Evolutionary conservation across 2,113 vertebrate species (phyloP), one percentile per base, ranked within the genome.

Genomic region (Boulengerochromis microlepis): DNA sequence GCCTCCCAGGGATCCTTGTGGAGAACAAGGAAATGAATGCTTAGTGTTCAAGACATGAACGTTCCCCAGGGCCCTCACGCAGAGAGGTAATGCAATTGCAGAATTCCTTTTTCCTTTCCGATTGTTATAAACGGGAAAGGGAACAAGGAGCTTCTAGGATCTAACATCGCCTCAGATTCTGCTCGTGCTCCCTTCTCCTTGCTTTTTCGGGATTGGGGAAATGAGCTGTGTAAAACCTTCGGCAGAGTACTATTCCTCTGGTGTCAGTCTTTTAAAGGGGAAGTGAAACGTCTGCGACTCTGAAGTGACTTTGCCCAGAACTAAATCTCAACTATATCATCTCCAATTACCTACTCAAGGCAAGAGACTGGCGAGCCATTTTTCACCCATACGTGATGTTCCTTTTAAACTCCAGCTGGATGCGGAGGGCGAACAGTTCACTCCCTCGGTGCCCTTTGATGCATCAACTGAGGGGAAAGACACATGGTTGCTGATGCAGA

Each of bases 11-110:
- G 89, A 91, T 92, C 90, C 81, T 86, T 8, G 9, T 69, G 81
- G 81, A 94, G 91, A 92, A 93, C 71, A 86, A 90, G 91, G 89
- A 93, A 92, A 91, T 87, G 85, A 91, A 92, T 82, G 89, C 88
- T 90, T 83, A 90, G 87, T 87, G 91, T 81, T 88, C 81, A 80
- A 93, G 93, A 94, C 93, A 83, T 86, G 89, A 88, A 84, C 83
- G 50, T 88, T 92, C 93, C 94, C 91, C 7, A 19, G 88, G 87
- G 92, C 71, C 56, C 15, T 57, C 12, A 18, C 7, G 31, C 56
- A 52, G 87, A 24, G 52, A 89, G 71, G 92, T 90, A 89, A 89
- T 82, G 81, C 90, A 87, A 89, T 87, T 91, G 88, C 80, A 82
- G 83, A 61, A 92, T 92, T 93, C 93, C 74, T 78, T 78, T 78